Conservation (phyloP, 2,888 invertebrate species). For the Meteorus cinctellus region DNA sequence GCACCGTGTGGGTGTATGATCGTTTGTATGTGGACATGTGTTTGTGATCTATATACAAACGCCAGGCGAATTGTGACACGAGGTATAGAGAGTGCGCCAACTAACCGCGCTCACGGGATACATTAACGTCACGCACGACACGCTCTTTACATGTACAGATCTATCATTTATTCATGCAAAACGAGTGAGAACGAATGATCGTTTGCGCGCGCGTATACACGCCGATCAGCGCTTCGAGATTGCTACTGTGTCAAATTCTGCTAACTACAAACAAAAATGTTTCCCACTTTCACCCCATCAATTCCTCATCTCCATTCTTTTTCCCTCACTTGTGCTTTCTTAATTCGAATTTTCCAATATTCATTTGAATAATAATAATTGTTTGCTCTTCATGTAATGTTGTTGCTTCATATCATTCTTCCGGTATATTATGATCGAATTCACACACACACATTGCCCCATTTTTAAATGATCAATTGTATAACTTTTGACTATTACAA, state of each 20-base stretch:
- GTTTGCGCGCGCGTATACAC: conserved; percentile 33
- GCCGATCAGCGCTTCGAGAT: conserved; percentile 42
- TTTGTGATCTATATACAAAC: neutral
- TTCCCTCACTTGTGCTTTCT: neutral
- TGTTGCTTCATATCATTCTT: too few species aligned
- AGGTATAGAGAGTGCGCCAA: neutral
- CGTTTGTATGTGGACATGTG: neutral
- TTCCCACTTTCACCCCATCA: neutral
- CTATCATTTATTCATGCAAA: conserved; percentile 44
- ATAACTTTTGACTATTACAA: too few species aligned
- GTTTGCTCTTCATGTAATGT: too few species aligned
- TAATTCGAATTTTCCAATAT: too few species aligned
- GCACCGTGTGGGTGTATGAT: neutral
- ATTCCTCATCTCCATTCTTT: neutral
- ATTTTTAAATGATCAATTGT: too few species aligned
- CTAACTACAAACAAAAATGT: too few species aligned
- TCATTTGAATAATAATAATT: too few species aligned
- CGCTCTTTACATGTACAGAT: conserved; percentile 21
- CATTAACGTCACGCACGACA: conserved; percentile 43
- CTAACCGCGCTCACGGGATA: conserved; percentile 20
- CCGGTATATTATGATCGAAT: too few species aligned
- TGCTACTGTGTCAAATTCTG: neutral
- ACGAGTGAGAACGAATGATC: neutral
- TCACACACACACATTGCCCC: too few species aligned
- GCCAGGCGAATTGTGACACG: neutral